A percentile compares a stretch with the other conserved stretches of the same genome.
Evolutionary conservation across 2,113 vertebrate genomes (phyloP).

Genomic region (Notiomystis cincta): DNA sequence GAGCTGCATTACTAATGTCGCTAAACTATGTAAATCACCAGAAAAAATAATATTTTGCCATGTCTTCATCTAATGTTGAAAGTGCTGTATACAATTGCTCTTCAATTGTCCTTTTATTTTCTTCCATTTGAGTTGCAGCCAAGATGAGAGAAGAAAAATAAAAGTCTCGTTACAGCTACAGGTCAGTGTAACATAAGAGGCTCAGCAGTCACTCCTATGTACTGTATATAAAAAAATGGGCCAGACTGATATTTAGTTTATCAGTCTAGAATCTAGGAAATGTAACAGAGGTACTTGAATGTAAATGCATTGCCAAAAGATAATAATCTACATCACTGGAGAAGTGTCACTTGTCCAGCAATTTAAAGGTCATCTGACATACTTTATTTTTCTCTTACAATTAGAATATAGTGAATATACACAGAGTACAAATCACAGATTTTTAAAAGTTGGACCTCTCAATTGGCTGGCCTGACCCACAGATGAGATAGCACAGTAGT

Average conservation of each 20-base stretch:
- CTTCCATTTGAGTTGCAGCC: neutral
- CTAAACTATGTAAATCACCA: neutral
- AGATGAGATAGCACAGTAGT: neutral
- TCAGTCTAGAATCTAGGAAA: conserved; percentile 51
- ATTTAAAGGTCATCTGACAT: conserved; percentile 57
- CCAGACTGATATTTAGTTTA: conserved; percentile 50
- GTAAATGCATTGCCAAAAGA: conserved; percentile 57
- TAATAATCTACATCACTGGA: conserved; percentile 48
- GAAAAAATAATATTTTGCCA: neutral
- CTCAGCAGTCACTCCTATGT: conserved; percentile 19
- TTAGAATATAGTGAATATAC: conserved; percentile 11
- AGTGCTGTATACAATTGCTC: neutral
- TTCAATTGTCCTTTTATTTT: neutral
- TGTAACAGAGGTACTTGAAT: conserved; percentile 38
- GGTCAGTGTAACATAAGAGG: conserved; percentile 49
- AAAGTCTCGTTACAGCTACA: conserved; percentile 49
- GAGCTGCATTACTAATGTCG: neutral
- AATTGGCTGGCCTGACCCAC: neutral
- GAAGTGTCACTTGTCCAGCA: neutral
- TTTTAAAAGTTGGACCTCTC: neutral
- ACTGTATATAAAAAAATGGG: neutral
- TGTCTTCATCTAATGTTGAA: neutral
- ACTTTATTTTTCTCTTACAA: neutral
- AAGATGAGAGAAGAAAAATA: conserved; percentile 26
- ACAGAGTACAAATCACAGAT: neutral